A percentile compares a stretch with the other conserved stretches of the same genome.
Evolutionary conservation across 2,113 vertebrate species (phyloP).

Genomic region (Rissa tridactyla): DNA sequence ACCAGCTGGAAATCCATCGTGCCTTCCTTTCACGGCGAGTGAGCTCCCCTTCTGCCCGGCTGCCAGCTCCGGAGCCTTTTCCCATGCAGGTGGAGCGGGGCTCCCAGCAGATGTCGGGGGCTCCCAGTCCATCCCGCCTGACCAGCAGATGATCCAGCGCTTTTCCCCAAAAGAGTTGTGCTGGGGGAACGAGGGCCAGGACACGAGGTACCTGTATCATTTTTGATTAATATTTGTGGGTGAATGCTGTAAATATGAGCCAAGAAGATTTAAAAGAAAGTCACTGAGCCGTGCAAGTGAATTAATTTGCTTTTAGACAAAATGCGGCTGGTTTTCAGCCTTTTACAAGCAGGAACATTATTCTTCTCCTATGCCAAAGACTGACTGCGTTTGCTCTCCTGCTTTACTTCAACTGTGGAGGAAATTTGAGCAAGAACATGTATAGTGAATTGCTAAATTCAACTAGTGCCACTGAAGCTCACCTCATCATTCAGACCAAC

Average conservation of each 20-base stretch:
- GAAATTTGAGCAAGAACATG: constrained; percentile 68
- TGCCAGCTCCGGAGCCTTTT: neutral
- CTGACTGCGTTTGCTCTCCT: neutral
- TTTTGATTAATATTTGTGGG: neutral
- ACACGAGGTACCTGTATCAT: neutral
- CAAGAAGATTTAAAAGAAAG: constrained; percentile 2
- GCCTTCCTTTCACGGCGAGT: neutral
- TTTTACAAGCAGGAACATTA: neutral
- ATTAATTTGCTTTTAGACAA: constrained; percentile 2
- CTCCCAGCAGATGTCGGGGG: neutral
- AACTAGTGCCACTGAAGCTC: constrained; percentile 82
- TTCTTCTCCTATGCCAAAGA: constrained; percentile 7
- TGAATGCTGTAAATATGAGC: neutral
- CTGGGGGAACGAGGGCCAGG: neutral
- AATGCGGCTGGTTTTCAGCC: constrained; percentile 15
- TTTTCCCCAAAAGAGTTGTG: neutral
- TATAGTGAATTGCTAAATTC: constrained; percentile 89
- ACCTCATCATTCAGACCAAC: constrained; percentile 82
- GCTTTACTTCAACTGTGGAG: neutral
- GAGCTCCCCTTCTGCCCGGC: neutral
- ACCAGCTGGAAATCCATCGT: neutral
- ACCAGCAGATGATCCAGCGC: neutral
- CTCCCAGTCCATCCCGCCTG: neutral
- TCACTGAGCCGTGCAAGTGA: neutral
- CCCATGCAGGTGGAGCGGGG: neutral